Evolutionary conservation across 2,888 invertebrate genomes (phyloP).

Genomic region (Nephrotoma flavescens): DNA sequence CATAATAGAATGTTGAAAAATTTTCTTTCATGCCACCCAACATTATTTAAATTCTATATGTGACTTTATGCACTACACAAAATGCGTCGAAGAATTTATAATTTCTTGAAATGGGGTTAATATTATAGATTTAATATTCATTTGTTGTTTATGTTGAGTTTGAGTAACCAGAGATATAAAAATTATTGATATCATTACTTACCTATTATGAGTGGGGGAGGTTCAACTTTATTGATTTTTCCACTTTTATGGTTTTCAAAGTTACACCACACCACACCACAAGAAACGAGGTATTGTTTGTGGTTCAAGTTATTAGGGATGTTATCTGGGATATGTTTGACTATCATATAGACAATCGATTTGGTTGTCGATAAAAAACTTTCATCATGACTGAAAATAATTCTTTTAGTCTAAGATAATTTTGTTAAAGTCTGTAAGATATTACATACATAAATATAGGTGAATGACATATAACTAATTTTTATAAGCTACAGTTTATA

Average conservation of each 20-base stretch:
- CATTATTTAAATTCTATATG: neutral
- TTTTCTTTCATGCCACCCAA: neutral
- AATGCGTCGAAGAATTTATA: neutral
- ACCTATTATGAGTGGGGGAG: neutral
- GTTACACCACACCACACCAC: neutral
- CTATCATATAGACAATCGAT: too few species aligned
- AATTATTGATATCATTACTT: neutral
- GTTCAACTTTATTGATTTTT: neutral
- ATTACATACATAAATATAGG: too few species aligned
- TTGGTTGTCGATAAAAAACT: too few species aligned
- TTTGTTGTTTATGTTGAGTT: neutral
- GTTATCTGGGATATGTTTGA: too few species aligned
- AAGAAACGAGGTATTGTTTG: too few species aligned
- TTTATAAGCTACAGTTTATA: too few species aligned
- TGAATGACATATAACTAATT: too few species aligned
- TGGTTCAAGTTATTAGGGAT: too few species aligned
- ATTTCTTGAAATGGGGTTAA: neutral
- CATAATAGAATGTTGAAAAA: neutral
- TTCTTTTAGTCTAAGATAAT: too few species aligned
- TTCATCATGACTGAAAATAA: too few species aligned
- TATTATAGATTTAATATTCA: neutral
- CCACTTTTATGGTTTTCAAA: neutral
- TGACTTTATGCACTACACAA: neutral
- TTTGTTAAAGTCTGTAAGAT: too few species aligned
- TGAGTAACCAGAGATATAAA: neutral